These are phyloP conservation scores for Ectemnius lituratus DNA, from an alignment of 2,888 invertebrate genomes.

Conservation along the genomic window DNA sequence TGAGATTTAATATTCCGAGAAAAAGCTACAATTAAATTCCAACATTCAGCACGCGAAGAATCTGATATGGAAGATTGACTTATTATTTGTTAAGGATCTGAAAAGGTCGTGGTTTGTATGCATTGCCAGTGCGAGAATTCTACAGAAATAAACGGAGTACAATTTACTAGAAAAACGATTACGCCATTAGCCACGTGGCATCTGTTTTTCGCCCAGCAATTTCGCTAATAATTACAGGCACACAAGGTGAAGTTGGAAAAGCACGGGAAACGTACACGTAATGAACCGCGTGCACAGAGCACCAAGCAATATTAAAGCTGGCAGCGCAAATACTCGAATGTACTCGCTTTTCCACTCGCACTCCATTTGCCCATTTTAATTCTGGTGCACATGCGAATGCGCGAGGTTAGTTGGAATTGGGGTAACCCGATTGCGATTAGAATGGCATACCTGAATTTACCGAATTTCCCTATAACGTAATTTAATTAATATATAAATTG, in stretches of 20 bases:
- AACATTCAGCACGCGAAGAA: too few relatives aligned
- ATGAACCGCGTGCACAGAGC: background rate
- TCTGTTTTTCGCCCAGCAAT: background rate
- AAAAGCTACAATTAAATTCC: too few relatives aligned
- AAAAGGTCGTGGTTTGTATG: too few relatives aligned
- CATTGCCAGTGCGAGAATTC: too few relatives aligned
- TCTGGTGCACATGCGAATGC: conserved; percentile 20
- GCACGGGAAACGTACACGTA: conserved; percentile 12
- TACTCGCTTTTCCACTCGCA: conserved; percentile 41
- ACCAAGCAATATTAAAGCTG: conserved; percentile 60
- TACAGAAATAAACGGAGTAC: too few relatives aligned
- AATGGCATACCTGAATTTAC: too few relatives aligned
- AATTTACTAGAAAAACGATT: too few relatives aligned
- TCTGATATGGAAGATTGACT: too few relatives aligned
- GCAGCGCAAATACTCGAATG: conserved; percentile 64
- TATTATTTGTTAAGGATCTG: too few relatives aligned
- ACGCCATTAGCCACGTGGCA: background rate
- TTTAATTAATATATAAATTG: too few relatives aligned
- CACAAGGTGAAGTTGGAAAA: conserved; percentile 7
- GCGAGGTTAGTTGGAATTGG: conserved; percentile 37
- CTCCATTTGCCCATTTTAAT: background rate
- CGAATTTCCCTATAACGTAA: too few relatives aligned
- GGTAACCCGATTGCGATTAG: conserved; percentile 10
- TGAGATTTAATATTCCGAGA: too few relatives aligned
- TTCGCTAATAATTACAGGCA: conserved; percentile 13